Evolutionary conservation across 2,797 vertebrate species (phyloP).

Genomic region (Acanthiza pusilla): DNA sequence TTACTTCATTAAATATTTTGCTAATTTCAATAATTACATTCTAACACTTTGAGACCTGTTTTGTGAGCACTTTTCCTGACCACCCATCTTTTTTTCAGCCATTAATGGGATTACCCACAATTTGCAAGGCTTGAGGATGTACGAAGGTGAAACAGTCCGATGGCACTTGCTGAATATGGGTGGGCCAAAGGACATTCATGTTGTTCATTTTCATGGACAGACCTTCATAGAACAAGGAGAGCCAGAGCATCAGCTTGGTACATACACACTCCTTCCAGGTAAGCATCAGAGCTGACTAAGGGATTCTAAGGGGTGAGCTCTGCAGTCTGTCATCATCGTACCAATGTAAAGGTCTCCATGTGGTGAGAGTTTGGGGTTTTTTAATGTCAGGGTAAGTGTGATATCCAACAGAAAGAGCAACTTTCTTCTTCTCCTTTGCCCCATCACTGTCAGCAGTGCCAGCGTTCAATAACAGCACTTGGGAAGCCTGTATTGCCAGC

Average conservation of each 20-base stretch:
- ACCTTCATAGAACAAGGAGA: conserved; percentile 84
- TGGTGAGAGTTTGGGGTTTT: neutral
- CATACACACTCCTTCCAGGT: conserved; percentile 90
- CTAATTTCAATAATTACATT: neutral
- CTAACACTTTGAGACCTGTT: neutral
- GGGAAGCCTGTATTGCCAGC: neutral
- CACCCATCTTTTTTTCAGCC: conserved; percentile 69
- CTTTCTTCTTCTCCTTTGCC: neutral
- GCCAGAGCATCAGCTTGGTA: conserved; percentile 80
- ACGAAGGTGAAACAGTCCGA: conserved; percentile 80
- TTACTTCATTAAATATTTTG: neutral
- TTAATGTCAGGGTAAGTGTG: neutral
- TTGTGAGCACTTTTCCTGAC: neutral
- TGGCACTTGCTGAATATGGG: conserved; percentile 95
- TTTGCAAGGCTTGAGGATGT: conserved; percentile 91
- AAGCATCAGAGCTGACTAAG: neutral
- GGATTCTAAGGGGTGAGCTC: neutral
- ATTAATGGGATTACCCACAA: conserved; percentile 90
- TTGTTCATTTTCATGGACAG: conserved; percentile 93
- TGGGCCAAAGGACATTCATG: conserved; percentile 84
- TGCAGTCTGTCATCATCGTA: neutral
- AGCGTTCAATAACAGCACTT: neutral
- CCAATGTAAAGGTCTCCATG: neutral
- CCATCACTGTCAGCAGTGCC: neutral
- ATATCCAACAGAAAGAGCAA: neutral